Base-by-base conservation (phyloP, 2,888 invertebrate genomes). In the Corythucha ciliata region DNA sequence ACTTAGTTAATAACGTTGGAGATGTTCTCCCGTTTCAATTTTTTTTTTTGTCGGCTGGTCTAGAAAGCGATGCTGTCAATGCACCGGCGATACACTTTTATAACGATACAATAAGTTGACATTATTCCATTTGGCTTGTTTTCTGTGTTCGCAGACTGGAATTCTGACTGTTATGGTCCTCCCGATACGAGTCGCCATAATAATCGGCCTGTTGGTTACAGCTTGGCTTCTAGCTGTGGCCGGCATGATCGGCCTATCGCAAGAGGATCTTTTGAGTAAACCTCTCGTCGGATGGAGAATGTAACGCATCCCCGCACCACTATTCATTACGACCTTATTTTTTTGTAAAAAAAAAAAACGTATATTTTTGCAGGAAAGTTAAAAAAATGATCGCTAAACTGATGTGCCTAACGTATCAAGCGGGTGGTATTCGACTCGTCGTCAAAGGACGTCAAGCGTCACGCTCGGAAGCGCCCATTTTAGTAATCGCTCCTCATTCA, bases 241-340 rank as follows among this genome's bases (percentile, higher is more conserved):
- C 53, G 89, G 90, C 27, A 74, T 90, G 12, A 79, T 79, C 64
- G 91, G 91, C 5, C 68, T 90, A 29, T 79, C 81, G 16, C 79
- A 85, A 65, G 83, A 88, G 47, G 88, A 92, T 60, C 71, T 89
- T 14, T 75, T 81, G 59, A 71, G 75, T 57, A 77, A 79, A 63
- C 93, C 93, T 3, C 73, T 93, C 63, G 77, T 79, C 10, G 90
- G 90, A 62, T 93, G 93, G 93, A 78, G 93, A 71, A 83, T 83
- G 92, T 92, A 74, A 73, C 36, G 10, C 29, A 29, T 10, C 10
- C 29, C 12, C 12, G 10, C 12, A 10, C 12, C 12, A 10, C 12
- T 29, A 29, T 29, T 29, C 12, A 29, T 12, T 10, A 29, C 29
- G 10, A 16, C 16, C 12, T 36, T 21, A 41, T 41, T 2, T 10